A percentile compares a stretch with the other conserved stretches of the same genome.
Evolutionary conservation across 2,113 vertebrate species (phyloP).

Genomic region (Vulpes ferrilata): DNA sequence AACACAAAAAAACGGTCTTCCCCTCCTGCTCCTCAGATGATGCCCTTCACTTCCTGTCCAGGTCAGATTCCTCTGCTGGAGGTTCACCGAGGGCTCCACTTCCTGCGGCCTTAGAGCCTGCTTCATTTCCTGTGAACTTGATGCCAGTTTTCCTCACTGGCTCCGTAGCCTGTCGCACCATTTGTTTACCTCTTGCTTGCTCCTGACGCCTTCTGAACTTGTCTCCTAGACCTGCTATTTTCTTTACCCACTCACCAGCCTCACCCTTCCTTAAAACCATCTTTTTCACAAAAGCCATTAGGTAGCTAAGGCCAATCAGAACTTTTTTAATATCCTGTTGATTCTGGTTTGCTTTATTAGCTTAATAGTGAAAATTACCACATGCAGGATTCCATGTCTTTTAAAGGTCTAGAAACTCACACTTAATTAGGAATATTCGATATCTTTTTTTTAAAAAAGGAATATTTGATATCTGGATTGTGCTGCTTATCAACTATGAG

Average conservation of each 20-base stretch:
- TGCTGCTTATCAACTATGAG: neutral
- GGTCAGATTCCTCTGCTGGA: neutral
- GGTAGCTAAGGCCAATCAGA: neutral
- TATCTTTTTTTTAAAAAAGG: neutral
- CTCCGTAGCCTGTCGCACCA: neutral
- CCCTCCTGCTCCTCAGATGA: neutral
- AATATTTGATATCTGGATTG: constrained; percentile 11
- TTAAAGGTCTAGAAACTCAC: neutral
- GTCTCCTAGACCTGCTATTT: neutral
- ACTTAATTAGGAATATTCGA: neutral
- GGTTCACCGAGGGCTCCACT: neutral
- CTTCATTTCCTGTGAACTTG: constrained; percentile 43
- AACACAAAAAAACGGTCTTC: neutral
- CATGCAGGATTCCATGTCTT: neutral
- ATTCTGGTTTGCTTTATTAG: neutral
- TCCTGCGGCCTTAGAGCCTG: constrained; percentile 11
- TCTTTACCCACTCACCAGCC: neutral
- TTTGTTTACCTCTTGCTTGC: neutral
- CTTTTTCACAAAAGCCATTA: neutral
- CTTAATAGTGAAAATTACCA: neutral
- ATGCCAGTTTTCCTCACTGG: neutral
- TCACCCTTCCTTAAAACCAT: neutral
- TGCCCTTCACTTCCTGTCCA: constrained; percentile 56
- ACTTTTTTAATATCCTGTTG: neutral
- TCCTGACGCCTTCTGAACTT: neutral